Base-by-base conservation (phyloP, 2,888 invertebrate species). In the Acleris sparsana region DNA sequence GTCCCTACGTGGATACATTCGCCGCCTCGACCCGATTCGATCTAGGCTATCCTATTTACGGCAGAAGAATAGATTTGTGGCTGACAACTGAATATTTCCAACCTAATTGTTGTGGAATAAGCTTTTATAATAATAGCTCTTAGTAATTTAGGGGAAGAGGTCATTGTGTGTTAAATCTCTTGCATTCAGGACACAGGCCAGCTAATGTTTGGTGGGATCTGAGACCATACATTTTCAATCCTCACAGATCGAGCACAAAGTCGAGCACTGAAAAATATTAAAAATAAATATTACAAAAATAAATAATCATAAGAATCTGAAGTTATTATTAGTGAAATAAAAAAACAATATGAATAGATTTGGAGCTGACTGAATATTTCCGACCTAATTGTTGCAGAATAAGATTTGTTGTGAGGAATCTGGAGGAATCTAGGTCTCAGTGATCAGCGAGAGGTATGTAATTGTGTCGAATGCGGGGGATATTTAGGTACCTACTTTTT, bases 21-120 rank as follows among this genome's bases (percentile, higher is more conserved):
- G 70, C 74, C 70, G 71, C 62, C 61, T 70, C 62, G 70, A 69
- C 68, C 72, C 72, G 66, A 9, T 66, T 62, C 72, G 69, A 71
- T 75, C 73, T 74, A 74, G 76, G 70, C 72, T 74, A 80, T 78
- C 72, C 72, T 69, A 77, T 80, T 82, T 79, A 73, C 72, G 71
- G 71, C 72, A 58, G 69, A 73, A 74, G 60, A 53, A 76, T 73
- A 74, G 72, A 72, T 75, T 75, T 75, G 71, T 71, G 67, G 72
- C 60, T 69, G 69, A 67, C 72, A 70, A 70, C 61, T 66, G 72
- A 73, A 73, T 66, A 66, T 67, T 70, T 55, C 66, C 59, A 51
- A 57, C 63, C 49, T 70, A 71, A 73, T 69, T 63, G 65, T 63
- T 63, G 59, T 70, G 62, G 53, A 73, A 67, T 69, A n/a, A 68